Evolutionary conservation across 2,797 vertebrate genomes (phyloP), one percentile per base, ranked within the genome.

Genomic region (Danionella dracula): DNA sequence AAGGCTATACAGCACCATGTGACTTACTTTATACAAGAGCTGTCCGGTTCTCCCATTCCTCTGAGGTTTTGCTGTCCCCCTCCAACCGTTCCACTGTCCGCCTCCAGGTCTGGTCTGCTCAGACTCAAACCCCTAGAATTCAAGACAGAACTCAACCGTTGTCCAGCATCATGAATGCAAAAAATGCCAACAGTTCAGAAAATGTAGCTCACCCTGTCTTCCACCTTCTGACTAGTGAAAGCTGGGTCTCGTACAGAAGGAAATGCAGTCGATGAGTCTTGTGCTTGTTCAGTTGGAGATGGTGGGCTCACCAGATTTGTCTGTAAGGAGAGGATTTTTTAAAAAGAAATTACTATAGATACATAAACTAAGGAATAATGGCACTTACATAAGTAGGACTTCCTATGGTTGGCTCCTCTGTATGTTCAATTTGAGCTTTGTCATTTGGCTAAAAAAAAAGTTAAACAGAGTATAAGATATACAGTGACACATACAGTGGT

Each of bases 311-410:
- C 19, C 19, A 9, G 32, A 53, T 7, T 17, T 35, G 53, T 59
- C 59, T 73, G 37, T 53, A 42, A 38, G 8, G 54, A 17, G n/a
- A n/a, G n/a, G 23, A 27, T 27, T 27, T n/a, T n/a, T n/a, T n/a
- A n/a, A n/a, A n/a, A n/a, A 27, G 23, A 27, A 27, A 3, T 27
- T 27, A 27, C 3, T 27, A 27, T 27, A 8, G 1, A 41, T 27
- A 31, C 13, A 20, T 29, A 41, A 38, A 12, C 1, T 31, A n/a
- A n/a, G 17, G 8, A 12, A 49, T 12, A 1, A 17, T 37, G 11
- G 31, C 31, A 69, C 57, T 0, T 63, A 79, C 77, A 61, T 49
- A 20, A 34, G 9, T 2, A 44, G 68, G 61, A 32, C 8, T 17
- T 19, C 9, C 58, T 53, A 56, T 23, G 16, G 11, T 11, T 15